These are phyloP conservation scores for Odontocerum albicorne DNA, from an alignment of 2,888 invertebrate species.

Conservation along the genomic window DNA sequence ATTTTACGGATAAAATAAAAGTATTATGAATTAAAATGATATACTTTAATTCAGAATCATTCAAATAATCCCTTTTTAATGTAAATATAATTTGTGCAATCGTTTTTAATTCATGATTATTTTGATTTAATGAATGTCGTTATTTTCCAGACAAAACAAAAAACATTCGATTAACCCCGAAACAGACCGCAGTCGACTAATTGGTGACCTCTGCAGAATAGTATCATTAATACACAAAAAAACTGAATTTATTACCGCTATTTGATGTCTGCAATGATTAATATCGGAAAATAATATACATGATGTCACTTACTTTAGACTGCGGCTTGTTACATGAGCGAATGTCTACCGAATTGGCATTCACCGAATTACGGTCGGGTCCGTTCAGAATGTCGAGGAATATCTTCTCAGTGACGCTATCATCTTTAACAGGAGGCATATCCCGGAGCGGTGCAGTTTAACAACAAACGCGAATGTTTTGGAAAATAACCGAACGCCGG, in stretches of 20 bases:
- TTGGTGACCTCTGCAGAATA: too few species aligned
- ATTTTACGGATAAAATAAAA: too few species aligned
- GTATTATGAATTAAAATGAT: too few species aligned
- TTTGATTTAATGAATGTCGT: too few species aligned
- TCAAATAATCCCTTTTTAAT: too few species aligned
- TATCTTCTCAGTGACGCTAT: slow-evolving; percentile 52
- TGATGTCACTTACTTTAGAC: slow-evolving; percentile 56
- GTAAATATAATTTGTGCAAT: too few species aligned
- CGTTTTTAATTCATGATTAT: too few species aligned
- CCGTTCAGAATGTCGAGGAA: slow-evolving; percentile 54
- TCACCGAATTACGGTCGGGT: slow-evolving; percentile 52
- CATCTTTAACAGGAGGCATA: slow-evolving; percentile 59
- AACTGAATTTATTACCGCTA: slow-evolving; percentile 4
- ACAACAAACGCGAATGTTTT: slow-evolving; percentile 7
- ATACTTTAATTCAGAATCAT: too few species aligned
- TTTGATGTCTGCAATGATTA: too few species aligned
- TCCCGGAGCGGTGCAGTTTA: background rate
- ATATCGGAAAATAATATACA: slow-evolving; percentile 35
- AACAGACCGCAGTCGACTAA: too few species aligned
- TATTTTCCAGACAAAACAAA: too few species aligned
- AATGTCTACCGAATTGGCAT: slow-evolving; percentile 59
- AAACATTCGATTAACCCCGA: too few species aligned
- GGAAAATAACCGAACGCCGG: slow-evolving; percentile 17
- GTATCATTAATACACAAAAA: background rate
- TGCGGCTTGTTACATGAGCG: slow-evolving; percentile 70